Percentiles rank a stretch among this genome's conserved stretches.
Conservation (phyloP, 1,140 invertebrate genomes). For the Magallana gigas region DNA sequence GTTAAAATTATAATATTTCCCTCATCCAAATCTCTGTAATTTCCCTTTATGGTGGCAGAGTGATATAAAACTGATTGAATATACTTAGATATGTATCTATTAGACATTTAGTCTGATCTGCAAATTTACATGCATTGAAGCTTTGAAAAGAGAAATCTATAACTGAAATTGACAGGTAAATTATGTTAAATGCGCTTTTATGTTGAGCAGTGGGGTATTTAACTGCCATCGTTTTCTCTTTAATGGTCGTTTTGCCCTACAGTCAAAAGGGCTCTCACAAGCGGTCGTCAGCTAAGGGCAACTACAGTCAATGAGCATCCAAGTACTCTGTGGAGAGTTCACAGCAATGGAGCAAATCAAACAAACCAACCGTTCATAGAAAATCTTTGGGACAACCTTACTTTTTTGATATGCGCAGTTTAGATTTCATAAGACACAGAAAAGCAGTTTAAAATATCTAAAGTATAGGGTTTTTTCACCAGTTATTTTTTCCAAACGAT, state of each 20-base stretch:
- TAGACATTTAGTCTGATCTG: slow-evolving; percentile 42
- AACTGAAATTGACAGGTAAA: slow-evolving; percentile 45
- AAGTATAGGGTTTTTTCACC: too few species aligned
- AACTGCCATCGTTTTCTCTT: slow-evolving; percentile 27
- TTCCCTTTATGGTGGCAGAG: slow-evolving; percentile 9
- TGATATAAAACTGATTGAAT: slow-evolving; percentile 41
- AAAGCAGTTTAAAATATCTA: too few species aligned
- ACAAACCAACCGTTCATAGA: too few species aligned
- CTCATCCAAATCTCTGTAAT: slow-evolving; percentile 28
- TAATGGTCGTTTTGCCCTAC: slow-evolving; percentile 42
- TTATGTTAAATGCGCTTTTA: slow-evolving; percentile 47
- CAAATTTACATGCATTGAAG: slow-evolving; percentile 43
- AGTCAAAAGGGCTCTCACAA: slow-evolving; percentile 41
- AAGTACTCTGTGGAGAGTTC: neutral
- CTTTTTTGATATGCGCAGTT: too few species aligned
- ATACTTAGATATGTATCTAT: slow-evolving; percentile 45
- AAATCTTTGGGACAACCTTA: too few species aligned
- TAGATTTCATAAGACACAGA: too few species aligned
- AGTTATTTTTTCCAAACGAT: too few species aligned
- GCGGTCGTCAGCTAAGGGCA: neutral
- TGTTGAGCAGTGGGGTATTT: slow-evolving; percentile 17
- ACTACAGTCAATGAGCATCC: neutral
- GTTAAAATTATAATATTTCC: slow-evolving; percentile 35
- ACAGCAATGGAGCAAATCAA: too few species aligned
- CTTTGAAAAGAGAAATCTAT: slow-evolving; percentile 48